Evolutionary conservation across 2,113 vertebrate species (phyloP), one percentile per base, ranked within the genome.

Genomic region (Notothenia coriiceps): DNA sequence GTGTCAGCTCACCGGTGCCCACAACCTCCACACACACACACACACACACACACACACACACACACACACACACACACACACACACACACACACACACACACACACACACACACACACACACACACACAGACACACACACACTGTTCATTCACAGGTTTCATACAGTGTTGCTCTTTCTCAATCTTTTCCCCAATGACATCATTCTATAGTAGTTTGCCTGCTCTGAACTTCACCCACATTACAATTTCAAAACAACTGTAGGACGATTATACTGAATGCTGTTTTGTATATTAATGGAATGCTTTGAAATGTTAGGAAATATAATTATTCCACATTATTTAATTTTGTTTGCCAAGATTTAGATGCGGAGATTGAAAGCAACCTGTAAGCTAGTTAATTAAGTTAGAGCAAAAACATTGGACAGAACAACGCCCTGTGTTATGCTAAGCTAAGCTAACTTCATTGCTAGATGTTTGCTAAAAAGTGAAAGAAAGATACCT

Each of bases 1-100:
- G 79, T 82, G 80, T 90, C 88, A 87, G 88, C 83, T 83, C 80
- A 79, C 46, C 25, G 20, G 49, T 66, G 71, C 79, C 87, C 73
- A 60, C 22, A 14, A 68, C 79, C 71, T 83, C 47, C 65, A 29
- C 64, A 73, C 74, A 84, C 65, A 22, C 22, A 22, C 22, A 22
- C 22, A 22, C 22, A 22, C 22, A 22, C 22, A 22, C 22, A 22
- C 22, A 22, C 22, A 22, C 22, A 22, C 22, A 22, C 22, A 22
- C 22, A 22, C 22, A 22, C 22, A 22, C 22, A 22, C 22, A 22
- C 22, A 71, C 74, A 56, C 62, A 62, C 56, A 57, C 68, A 67
- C 86, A 35, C 35, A 35, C 35, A 63, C 51, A 44, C 33, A 69
- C 60, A 59, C 64, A 74, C 81, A 84, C 72, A 68, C 70, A 74